Conservation (phyloP, 2,888 invertebrate genomes). For the Conomelus anceps region DNA sequence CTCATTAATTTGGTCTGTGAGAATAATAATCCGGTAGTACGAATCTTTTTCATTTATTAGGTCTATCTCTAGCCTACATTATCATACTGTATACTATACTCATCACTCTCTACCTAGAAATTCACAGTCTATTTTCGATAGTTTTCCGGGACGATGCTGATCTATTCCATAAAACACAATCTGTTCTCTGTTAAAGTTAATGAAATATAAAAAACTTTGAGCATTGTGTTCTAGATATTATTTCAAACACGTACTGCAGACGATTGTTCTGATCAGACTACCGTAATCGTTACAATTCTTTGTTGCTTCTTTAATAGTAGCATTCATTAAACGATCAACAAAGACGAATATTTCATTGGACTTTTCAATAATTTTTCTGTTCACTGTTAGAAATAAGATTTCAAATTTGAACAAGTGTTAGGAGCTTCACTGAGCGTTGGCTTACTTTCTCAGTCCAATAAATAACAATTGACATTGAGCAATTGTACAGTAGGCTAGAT, state of each 20-base stretch:
- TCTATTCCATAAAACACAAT: too few relatives aligned
- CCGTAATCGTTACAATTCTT: not conserved
- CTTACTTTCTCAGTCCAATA: not conserved
- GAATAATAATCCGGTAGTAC: too few relatives aligned
- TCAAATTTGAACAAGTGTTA: not conserved
- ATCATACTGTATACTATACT: too few relatives aligned
- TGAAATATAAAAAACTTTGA: not conserved
- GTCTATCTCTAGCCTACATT: too few relatives aligned
- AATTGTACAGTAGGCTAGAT: not conserved
- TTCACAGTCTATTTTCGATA: too few relatives aligned
- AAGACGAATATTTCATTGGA: not conserved
- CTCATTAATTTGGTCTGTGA: too few relatives aligned
- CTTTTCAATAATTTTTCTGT: not conserved
- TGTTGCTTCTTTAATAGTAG: not conserved
- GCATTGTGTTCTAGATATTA: not conserved
- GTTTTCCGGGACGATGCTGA: too few relatives aligned
- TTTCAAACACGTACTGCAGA: not conserved
- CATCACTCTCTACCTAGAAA: too few relatives aligned
- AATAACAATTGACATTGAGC: not conserved
- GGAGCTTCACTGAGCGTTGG: not conserved
- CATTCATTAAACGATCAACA: not conserved
- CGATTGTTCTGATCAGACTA: not conserved
- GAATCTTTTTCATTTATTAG: too few relatives aligned
- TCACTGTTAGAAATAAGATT: not conserved
- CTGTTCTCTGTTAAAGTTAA: too few relatives aligned